Evolutionary conservation across 1,140 invertebrate species (phyloP).

Genomic region (Drosophila nasuta): DNA sequence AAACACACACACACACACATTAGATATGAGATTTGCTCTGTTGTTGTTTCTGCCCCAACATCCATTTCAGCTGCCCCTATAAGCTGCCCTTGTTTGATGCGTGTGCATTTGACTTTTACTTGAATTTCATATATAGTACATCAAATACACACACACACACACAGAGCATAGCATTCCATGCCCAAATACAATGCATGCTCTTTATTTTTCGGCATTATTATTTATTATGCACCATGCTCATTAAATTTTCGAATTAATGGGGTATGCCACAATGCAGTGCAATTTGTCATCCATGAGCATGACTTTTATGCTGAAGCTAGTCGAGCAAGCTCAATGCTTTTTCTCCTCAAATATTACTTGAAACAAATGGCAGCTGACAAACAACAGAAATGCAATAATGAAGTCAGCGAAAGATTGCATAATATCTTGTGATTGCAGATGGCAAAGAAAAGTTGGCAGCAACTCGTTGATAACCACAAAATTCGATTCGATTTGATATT

Average conservation of each 20-base stretch:
- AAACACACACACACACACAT: conserved; percentile 74
- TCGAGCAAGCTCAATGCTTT: no score
- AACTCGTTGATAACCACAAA: no score
- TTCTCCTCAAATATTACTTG: background rate
- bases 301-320: background rate
- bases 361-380: background rate
- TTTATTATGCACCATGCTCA: conserved; percentile 8
- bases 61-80: conserved; percentile 3
- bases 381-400: background rate
- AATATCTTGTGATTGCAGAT: background rate
- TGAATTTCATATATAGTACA: conserved; percentile 66
- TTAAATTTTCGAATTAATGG: background rate
- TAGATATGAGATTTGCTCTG: conserved; percentile 73
- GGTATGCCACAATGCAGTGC: background rate
- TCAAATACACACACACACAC: background rate
- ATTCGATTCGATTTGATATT: no score
- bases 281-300: background rate
- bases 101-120: conserved; percentile 72
- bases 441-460: no score
- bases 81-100: conserved; percentile 47
- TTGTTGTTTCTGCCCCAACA: conserved; percentile 44
- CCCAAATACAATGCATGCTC: conserved; percentile 59
- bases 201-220: conserved; percentile 14
- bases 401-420: background rate
- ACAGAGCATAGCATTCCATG: conserved; percentile 33